Conservation (phyloP, 2,888 invertebrate species). For the Ornithoptera priamus region DNA sequence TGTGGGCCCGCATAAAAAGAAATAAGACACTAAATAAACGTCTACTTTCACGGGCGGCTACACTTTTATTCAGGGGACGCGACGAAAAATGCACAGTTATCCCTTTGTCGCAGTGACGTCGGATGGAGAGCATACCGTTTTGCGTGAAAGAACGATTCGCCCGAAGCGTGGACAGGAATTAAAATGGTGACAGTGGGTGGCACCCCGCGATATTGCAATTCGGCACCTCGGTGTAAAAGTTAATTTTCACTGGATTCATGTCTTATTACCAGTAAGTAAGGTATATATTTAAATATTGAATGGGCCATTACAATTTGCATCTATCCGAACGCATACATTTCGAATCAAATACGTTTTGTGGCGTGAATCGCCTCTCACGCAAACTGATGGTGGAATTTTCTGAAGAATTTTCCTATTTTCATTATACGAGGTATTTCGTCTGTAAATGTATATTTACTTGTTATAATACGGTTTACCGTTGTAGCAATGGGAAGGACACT, state of each 20-base stretch:
- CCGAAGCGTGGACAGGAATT: conserved; percentile 53
- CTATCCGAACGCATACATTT: conserved; percentile 42
- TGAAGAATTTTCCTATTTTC: conserved; percentile 31
- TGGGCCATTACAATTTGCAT: conserved; percentile 41
- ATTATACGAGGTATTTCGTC: background rate
- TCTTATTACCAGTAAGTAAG: conserved; percentile 47
- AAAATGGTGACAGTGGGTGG: conserved; percentile 55
- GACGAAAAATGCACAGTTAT: conserved; percentile 54
- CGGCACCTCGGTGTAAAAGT: conserved; percentile 39
- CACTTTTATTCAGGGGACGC: conserved; percentile 55
- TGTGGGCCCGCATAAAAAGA: conserved; percentile 63
- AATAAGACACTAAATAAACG: conserved; percentile 73
- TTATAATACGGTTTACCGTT: too few relatives aligned
- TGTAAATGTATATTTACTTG: too few relatives aligned
- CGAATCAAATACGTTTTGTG: conserved; percentile 46
- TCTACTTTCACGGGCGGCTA: conserved; percentile 63
- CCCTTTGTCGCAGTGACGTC: conserved; percentile 40
- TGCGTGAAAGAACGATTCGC: conserved; percentile 63
- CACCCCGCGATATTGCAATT: conserved; percentile 49
- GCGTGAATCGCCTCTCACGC: conserved; percentile 45
- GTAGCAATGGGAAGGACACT: too few relatives aligned
- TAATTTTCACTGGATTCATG: conserved; percentile 32
- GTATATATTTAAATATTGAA: conserved; percentile 43
- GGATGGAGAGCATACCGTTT: conserved; percentile 48
- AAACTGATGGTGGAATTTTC: conserved; percentile 38